Evolutionary conservation across 2,888 invertebrate species (phyloP).

Genomic region (Teinopalpus imperialis): DNA sequence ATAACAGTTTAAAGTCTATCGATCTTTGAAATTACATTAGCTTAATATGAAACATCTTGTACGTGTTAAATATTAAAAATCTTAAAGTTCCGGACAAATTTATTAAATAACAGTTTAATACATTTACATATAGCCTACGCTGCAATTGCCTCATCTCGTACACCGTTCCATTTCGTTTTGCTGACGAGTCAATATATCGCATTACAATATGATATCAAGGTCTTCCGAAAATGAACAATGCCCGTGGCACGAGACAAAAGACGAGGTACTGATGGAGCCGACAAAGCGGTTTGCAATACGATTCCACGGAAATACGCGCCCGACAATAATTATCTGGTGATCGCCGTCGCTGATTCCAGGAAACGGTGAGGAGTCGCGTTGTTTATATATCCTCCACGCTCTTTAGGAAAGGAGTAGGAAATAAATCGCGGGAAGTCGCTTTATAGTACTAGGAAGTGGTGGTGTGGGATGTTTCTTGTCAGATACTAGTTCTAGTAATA

Average conservation of each 20-base stretch:
- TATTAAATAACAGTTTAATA: no score
- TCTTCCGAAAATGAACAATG: constrained; percentile 74
- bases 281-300: constrained; percentile 80
- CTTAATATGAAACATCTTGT: no score
- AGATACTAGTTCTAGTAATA: no score
- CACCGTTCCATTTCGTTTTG: constrained; percentile 35
- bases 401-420: neutral
- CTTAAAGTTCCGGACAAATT: no score
- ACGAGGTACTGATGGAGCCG: constrained; percentile 70
- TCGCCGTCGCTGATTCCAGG: constrained; percentile 69
- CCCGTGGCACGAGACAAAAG: constrained; percentile 75
- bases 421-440: no score
- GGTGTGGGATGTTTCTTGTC: no score
- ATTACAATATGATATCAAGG: constrained; percentile 74
- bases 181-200: constrained; percentile 50
- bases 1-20: no score
- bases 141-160: constrained; percentile 11
- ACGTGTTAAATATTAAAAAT: no score
- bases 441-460: no score
- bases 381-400: constrained; percentile 32
- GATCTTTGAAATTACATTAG: no score
- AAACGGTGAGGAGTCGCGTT: constrained; percentile 45
- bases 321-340: constrained; percentile 76
- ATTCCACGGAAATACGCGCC: constrained; percentile 78
- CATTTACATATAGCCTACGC: constrained; percentile 1